Base-by-base conservation (phyloP, 2,797 vertebrate species). In the Rhinichthys osculus region DNA sequence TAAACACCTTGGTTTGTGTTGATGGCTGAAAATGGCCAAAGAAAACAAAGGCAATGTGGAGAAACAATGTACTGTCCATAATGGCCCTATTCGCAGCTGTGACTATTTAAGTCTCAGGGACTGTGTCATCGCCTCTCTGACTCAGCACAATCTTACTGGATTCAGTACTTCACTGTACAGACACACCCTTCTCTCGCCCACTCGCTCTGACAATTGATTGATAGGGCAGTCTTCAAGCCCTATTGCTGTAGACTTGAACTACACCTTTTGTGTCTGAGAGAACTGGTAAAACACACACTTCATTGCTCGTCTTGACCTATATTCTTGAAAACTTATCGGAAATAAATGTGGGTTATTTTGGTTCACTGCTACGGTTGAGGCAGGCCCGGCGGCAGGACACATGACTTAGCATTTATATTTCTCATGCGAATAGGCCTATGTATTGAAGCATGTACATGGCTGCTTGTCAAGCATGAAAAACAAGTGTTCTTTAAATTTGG, bases 251-350 rank as follows among this genome's bases (percentile, higher is more conserved):
- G 59, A 64, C 40, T 70, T 67, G 33, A 79, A 85, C 70, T 73
- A 71, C 47, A 27, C 17, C 57, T 35, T 23, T 42, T 59, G n/a
- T 57, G 35, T 79, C 69, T 82, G 27, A 30, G 14, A 79, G 16
- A 59, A 50, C 59, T 77, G 35, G 44, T 7, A 27, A 74, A 76
- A 69, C 23, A 76, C 27, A 67, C 47, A 30, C 17, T n/a, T 21
- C 73, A 7, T 78, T 47, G n/a, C 9, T 40, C 27, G 8, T 40
- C 13, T 38, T 88, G 73, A 76, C 82, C 78, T 74, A 64, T 78
- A 86, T 88, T 86, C 42, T 80, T 76, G 0, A 77, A 84, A 84
- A 40, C 23, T 21, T 52, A 44, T 77, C 67, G 40, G 77, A 86
- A 84, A 84, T n/a, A 69, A 30, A 78, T 83, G 33, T 64, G 8